Conservation (phyloP, 2,888 invertebrate genomes). For the Polyommatus iphigenia region DNA sequence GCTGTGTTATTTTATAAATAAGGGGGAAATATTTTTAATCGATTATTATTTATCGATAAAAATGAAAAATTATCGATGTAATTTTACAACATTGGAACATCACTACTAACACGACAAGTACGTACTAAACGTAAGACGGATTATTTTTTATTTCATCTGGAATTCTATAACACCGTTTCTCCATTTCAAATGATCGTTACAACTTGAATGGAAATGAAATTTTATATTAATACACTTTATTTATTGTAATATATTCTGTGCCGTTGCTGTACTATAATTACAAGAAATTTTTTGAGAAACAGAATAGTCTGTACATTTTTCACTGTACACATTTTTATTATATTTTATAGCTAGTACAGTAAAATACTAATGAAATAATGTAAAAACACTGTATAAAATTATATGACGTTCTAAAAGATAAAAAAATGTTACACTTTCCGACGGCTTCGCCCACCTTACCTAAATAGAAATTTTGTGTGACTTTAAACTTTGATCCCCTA, state of each 20-base stretch:
- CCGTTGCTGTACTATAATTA: conserved; percentile 1
- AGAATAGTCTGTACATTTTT: neutral
- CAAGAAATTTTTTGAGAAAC: neutral
- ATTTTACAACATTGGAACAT: neutral
- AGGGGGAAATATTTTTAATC: no score
- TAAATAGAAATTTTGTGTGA: no score
- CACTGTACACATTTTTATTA: no score
- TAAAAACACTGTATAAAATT: no score
- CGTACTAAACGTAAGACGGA: conserved; percentile 29
- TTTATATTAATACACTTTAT: conserved; percentile 30
- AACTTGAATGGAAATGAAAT: conserved; percentile 31
- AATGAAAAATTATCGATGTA: neutral
- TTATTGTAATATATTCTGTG: conserved; percentile 21
- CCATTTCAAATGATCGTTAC: conserved; percentile 32
- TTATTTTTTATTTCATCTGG: conserved; percentile 32
- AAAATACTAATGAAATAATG: no score
- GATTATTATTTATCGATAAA: no score
- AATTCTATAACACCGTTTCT: conserved; percentile 35
- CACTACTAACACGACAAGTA: neutral
- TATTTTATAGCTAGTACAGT: no score
- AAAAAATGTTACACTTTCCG: no score
- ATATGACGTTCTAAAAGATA: no score
- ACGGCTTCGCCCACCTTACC: no score
- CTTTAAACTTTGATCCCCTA: no score
- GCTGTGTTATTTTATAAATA: no score